phyloP scores from a whole-genome alignment of 2,888 invertebrate species.

The Callosobruchus maculatus region DNA sequence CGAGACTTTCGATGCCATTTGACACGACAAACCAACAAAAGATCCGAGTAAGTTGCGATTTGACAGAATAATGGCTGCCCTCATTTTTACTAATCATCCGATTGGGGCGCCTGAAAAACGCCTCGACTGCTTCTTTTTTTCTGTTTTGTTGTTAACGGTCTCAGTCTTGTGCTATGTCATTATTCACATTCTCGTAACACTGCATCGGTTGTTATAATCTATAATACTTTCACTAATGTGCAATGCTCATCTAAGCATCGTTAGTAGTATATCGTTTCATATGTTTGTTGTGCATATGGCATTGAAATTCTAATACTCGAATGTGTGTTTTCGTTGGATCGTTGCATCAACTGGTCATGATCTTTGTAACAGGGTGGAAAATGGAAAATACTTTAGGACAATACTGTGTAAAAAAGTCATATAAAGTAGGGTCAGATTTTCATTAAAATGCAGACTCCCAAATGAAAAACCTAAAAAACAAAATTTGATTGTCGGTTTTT shows the following conservation, averaged over 20 bases:
- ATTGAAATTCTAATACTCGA: neutral
- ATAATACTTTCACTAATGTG: neutral
- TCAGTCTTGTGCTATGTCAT: neutral
- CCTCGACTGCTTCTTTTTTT: neutral
- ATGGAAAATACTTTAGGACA: too few species aligned
- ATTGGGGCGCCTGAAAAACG: neutral
- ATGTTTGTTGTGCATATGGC: neutral
- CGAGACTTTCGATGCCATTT: slow-evolving; percentile 83
- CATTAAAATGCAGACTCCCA: too few species aligned
- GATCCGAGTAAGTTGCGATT: slow-evolving; percentile 77
- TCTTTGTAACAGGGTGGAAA: too few species aligned
- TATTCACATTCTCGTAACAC: neutral
- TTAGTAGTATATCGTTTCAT: too few species aligned
- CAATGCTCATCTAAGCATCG: neutral
- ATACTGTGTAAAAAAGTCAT: too few species aligned
- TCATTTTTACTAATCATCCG: slow-evolving; percentile 24
- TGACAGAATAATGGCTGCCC: slow-evolving; percentile 25
- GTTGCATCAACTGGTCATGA: too few species aligned
- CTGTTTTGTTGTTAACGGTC: neutral
- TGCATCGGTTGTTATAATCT: neutral
- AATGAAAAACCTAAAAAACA: too few species aligned
- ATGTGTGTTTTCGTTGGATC: too few species aligned
- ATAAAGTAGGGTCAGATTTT: too few species aligned
- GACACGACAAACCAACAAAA: slow-evolving; percentile 82
- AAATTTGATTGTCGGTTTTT: too few species aligned